Base-by-base conservation (phyloP, 2,113 vertebrate genomes). In the Dunckerocampus dactyliophorus region DNA sequence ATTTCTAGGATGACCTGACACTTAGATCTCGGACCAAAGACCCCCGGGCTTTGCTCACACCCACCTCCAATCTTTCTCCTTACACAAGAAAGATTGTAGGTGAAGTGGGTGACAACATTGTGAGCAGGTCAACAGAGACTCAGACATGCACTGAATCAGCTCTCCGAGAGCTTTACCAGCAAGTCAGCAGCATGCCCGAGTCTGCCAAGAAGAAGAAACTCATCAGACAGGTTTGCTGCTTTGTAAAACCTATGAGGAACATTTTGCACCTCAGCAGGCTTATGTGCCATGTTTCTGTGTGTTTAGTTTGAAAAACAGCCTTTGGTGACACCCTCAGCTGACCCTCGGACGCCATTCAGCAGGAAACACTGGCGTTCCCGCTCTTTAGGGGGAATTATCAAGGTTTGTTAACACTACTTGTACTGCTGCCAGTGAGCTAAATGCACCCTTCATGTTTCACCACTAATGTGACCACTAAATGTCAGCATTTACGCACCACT, bases 161-260 rank as follows among this genome's bases (percentile, higher is more conserved):
- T 0, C 85, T 99, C 55, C 89, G 67, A 77, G 95, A 98, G 59
- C 91, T 99, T 28, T 97, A 94, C 82, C 89, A 89, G 28, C 95
- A 99, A 0, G 94, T 98, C 76, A 92, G 86, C 77, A 92, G 83
- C 60, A 93, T 98, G 95, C 95, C 96, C 0, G 92, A 95, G 46
- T 98, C 96, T 2, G 92, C 95, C 50, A 98, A 98, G 83, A 99
- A 99, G 89, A 98, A 97, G 66, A 95, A 95, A 34, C 91, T 98
- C 53, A 93, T 98, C 69, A 90, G 93, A 76, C 95, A 97, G 94
- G 96, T 98, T 1, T 17, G 9, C 8, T 17, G 9, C 8, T 56
- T 12, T 42, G 24, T 16, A 45, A 22, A 21, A 17, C 1, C 10
- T 15, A 1, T 6, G 8, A 51, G 8, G 11, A 19, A 2, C 8